phyloP scores from a whole-genome alignment of 2,888 invertebrate species.

The Tetragonula carbonaria region DNA sequence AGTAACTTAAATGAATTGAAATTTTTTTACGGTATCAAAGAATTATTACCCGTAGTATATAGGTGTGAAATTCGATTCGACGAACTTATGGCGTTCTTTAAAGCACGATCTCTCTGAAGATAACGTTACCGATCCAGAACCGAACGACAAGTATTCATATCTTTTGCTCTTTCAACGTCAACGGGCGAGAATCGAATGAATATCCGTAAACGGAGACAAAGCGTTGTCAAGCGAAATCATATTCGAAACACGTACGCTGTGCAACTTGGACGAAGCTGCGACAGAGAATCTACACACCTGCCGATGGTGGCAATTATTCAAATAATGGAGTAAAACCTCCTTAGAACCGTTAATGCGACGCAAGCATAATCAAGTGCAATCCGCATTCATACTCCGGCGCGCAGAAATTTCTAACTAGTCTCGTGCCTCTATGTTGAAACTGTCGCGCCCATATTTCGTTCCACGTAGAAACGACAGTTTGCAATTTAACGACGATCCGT shows the following conservation, averaged over 20 bases:
- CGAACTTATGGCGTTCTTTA: neutral
- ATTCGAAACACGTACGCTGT: neutral
- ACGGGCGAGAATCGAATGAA: neutral
- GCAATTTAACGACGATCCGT: too few relatives aligned
- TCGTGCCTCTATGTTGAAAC: slow-evolving; percentile 1
- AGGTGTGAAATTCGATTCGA: neutral
- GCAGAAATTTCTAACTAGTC: neutral
- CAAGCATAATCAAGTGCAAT: slow-evolving; percentile 26
- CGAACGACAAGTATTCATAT: neutral
- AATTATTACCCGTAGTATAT: too few relatives aligned
- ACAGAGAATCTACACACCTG: neutral
- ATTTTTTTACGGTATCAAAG: too few relatives aligned
- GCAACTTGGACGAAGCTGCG: neutral
- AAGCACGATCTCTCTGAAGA: neutral
- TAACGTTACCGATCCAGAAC: neutral
- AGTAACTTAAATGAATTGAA: too few relatives aligned
- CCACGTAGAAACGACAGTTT: neutral
- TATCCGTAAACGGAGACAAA: neutral
- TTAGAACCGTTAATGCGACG: neutral
- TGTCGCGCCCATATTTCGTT: neutral
- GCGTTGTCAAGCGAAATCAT: neutral
- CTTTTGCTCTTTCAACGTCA: neutral
- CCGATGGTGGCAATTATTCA: slow-evolving; percentile 7
- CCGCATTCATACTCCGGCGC: neutral
- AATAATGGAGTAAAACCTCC: neutral